Conservation (phyloP, 2,888 invertebrate species). For the Lucinisca nassula region DNA sequence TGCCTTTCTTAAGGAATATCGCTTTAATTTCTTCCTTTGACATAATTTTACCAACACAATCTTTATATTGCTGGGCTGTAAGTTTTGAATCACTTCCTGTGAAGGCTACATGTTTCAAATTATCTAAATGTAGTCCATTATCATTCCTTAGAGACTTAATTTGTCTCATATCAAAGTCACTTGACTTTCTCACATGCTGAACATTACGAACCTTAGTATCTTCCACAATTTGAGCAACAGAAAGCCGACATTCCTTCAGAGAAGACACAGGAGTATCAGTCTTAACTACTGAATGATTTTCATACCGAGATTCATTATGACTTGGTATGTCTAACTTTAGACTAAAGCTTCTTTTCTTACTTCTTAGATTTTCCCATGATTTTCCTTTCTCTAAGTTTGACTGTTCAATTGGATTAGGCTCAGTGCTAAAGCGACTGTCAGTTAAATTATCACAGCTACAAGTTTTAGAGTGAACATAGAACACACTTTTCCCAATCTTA, state of each 20-base stretch:
- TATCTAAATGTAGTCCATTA: not conserved
- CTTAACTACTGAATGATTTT: constrained; percentile 35
- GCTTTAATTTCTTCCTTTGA: constrained; percentile 70
- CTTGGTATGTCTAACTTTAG: constrained; percentile 20
- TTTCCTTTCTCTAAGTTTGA: constrained; percentile 14
- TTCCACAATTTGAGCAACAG: constrained; percentile 72
- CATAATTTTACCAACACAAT: constrained; percentile 56
- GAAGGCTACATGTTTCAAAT: not conserved
- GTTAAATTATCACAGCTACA: constrained; percentile 49
- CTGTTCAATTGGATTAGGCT: constrained; percentile 11
- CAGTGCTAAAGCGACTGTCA: not conserved
- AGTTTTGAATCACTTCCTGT: constrained; percentile 9
- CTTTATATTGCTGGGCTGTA: not conserved
- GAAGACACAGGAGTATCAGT: constrained; percentile 2
- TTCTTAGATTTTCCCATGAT: not conserved
- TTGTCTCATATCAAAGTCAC: constrained; percentile 3
- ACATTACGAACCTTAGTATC: constrained; percentile 72
- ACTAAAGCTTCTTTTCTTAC: constrained; percentile 8
- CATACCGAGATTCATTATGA: constrained; percentile 8
- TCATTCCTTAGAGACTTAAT: not conserved
- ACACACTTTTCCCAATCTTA: constrained; percentile 63
- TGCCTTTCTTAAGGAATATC: constrained; percentile 78
- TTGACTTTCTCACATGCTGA: constrained; percentile 68
- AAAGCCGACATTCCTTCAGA: constrained; percentile 72
- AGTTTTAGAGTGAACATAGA: constrained; percentile 42